Percentiles rank a stretch among this genome's conserved stretches.
These are phyloP conservation scores for Nowickia ferox DNA, from an alignment of 2,888 invertebrate genomes.

Conservation along the genomic window DNA sequence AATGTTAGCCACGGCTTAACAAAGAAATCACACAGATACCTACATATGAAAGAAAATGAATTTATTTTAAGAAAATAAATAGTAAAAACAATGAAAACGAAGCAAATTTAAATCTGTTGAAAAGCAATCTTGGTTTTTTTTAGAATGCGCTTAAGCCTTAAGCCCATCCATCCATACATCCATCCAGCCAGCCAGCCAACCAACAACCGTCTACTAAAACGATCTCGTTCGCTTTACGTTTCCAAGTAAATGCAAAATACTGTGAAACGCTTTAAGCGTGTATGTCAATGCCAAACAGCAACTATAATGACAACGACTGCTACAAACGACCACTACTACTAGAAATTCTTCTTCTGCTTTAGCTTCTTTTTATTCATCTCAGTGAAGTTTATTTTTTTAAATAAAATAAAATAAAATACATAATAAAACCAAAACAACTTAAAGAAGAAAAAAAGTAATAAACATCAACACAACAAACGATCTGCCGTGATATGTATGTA, in stretches of 20 bases:
- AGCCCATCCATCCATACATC: no score
- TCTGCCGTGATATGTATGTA: conserved; percentile 33
- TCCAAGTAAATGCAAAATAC: conserved; percentile 63
- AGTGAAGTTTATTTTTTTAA: conserved; percentile 24
- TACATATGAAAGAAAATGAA: not conserved
- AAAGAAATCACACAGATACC: conserved; percentile 22
- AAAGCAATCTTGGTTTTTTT: conserved; percentile 7
- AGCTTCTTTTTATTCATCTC: conserved; percentile 32
- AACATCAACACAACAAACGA: conserved; percentile 30
- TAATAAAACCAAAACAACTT: conserved; percentile 34
- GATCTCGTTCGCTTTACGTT: conserved; percentile 47
- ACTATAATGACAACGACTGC: conserved; percentile 17
- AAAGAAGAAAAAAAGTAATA: not conserved
- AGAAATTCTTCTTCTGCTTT: conserved; percentile 35
- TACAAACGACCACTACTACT: conserved; percentile 33
- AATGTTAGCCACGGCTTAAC: conserved; percentile 53
- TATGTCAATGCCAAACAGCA: conserved; percentile 67
- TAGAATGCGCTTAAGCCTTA: conserved; percentile 9
- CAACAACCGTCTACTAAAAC: conserved; percentile 18
- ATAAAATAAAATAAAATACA: not conserved
- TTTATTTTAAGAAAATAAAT: no score
- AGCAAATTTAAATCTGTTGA: not conserved
- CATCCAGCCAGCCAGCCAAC: no score
- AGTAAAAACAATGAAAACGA: conserved; percentile 5
- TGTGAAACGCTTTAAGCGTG: conserved; percentile 60